phyloP scores from a whole-genome alignment of 2,113 vertebrate genomes.

The Gracilinanus agilis region DNA sequence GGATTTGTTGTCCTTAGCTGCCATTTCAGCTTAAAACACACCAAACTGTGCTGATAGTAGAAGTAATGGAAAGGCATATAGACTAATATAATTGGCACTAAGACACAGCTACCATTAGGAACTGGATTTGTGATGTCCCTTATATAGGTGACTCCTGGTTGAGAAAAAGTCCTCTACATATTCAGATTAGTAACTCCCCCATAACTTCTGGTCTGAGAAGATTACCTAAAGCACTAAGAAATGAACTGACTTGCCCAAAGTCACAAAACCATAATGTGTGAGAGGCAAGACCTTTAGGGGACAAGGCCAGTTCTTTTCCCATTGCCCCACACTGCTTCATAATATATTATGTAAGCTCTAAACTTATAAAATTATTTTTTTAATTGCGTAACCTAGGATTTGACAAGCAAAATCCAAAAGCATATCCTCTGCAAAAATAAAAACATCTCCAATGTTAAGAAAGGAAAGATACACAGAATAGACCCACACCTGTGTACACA shows the following conservation, averaged over 20 bases:
- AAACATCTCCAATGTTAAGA: neutral
- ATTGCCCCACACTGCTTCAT: neutral
- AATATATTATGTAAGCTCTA: neutral
- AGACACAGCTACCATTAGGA: neutral
- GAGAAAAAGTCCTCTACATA: neutral
- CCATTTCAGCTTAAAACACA: neutral
- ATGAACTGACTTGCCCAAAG: neutral
- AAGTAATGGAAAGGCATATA: neutral
- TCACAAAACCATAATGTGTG: neutral
- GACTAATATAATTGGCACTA: neutral
- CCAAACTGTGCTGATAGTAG: neutral
- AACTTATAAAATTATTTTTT: slow-evolving; percentile 43
- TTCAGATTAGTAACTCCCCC: neutral
- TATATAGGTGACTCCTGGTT: neutral
- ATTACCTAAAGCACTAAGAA: neutral
- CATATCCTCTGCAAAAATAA: neutral
- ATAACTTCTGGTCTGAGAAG: neutral
- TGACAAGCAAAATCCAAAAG: slow-evolving; percentile 37
- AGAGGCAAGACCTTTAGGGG: neutral
- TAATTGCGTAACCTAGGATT: neutral
- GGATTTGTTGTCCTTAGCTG: slow-evolving; percentile 6
- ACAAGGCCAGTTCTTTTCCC: neutral
- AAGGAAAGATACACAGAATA: no score
- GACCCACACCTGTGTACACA: no score
- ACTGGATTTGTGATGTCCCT: neutral